Evolutionary conservation across 2,113 vertebrate genomes (phyloP).

Genomic region (Pteronura brasiliensis): DNA sequence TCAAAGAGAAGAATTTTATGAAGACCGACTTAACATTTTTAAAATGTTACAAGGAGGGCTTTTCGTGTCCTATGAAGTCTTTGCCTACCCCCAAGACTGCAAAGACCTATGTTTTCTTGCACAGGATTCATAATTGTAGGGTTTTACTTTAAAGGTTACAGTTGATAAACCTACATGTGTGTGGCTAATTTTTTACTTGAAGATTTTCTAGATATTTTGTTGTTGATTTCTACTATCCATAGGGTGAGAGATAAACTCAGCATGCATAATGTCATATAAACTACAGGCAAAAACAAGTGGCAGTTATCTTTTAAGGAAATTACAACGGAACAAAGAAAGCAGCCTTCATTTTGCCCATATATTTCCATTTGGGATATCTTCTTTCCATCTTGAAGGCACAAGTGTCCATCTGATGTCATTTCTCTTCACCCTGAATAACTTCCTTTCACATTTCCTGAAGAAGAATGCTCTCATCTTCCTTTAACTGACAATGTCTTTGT

Average conservation of each 20-base stretch:
- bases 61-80: neutral
- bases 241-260: neutral
- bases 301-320: neutral
- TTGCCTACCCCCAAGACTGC: neutral
- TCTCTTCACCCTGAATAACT: neutral
- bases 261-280: neutral
- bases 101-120: neutral
- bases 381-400: neutral
- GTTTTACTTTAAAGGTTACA: neutral
- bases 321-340: neutral
- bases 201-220: neutral
- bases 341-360: neutral
- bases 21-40: neutral
- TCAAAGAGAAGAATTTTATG: slow-evolving; percentile 2
- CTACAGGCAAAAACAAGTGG: neutral
- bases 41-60: neutral
- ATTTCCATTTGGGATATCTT: neutral
- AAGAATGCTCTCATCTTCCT: neutral
- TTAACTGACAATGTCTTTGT: neutral
- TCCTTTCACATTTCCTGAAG: neutral
- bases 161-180: neutral
- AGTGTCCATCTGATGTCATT: neutral
- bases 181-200: slow-evolving; percentile 1
- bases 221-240: neutral
- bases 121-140: neutral